Percentiles rank a stretch among this genome's conserved stretches.
Conservation (phyloP, 2,888 invertebrate genomes). For the Lucinisca nassula region DNA sequence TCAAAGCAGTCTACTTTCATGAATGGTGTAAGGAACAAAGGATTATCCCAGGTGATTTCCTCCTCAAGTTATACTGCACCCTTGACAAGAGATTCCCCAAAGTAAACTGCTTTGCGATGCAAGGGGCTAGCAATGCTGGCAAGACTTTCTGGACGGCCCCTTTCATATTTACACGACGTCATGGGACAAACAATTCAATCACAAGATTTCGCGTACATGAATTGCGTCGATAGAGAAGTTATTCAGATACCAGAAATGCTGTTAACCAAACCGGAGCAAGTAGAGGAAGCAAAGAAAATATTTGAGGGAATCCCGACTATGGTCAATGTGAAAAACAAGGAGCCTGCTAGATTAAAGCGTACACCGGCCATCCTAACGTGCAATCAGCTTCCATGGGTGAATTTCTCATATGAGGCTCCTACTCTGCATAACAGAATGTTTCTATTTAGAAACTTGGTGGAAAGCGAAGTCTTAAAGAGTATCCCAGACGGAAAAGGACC, state of each 20-base stretch:
- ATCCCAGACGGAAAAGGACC: neutral
- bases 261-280: neutral
- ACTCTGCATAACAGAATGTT: neutral
- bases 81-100: neutral
- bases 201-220: neutral
- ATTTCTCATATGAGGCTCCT: neutral
- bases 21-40: neutral
- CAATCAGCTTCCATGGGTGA: neutral
- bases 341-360: neutral
- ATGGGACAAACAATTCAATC: neutral
- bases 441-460: neutral
- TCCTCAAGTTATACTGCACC: neutral
- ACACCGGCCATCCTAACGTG: neutral
- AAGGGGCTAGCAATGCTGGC: neutral
- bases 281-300: neutral
- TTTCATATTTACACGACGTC: neutral
- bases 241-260: neutral
- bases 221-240: neutral
- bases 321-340: neutral
- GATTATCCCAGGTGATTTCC: neutral
- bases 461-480: neutral
- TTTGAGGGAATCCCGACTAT: neutral
- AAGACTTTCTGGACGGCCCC: neutral
- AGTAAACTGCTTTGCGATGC: neutral
- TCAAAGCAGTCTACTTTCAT: neutral